phyloP scores from a whole-genome alignment of 2,888 invertebrate genomes.

The Heliconius ethilla region DNA sequence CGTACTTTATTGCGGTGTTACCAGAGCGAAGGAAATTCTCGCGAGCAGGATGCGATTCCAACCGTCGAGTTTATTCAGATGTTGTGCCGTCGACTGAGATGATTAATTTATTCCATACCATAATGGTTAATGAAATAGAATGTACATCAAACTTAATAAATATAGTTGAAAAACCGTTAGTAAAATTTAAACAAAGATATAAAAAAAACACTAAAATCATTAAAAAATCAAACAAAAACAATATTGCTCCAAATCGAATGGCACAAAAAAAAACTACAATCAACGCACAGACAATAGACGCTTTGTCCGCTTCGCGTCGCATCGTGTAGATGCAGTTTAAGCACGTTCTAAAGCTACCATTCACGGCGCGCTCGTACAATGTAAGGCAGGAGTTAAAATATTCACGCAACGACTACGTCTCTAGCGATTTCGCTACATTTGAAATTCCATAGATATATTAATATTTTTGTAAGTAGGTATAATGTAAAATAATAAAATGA shows the following conservation, averaged over 20 bases:
- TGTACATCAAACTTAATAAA: no score
- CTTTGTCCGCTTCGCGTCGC: conserved; percentile 8
- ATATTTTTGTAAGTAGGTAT: background rate
- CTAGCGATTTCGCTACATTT: conserved; percentile 13
- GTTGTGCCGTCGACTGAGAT: no score
- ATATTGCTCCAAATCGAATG: background rate
- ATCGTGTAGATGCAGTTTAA: conserved; percentile 23
- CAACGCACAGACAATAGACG: conserved; percentile 22
- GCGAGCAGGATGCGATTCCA: no score
- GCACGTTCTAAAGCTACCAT: conserved; percentile 27
- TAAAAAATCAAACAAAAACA: background rate
- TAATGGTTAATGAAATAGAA: no score
- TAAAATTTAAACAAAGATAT: no score
- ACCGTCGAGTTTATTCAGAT: no score
- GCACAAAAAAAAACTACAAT: conserved; percentile 15
- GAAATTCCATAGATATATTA: conserved; percentile 2
- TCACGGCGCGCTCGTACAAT: conserved; percentile 21
- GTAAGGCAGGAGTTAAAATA: conserved; percentile 28
- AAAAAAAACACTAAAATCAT: background rate
- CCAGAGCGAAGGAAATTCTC: no score
- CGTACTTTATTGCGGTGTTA: no score
- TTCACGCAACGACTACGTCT: conserved; percentile 21
- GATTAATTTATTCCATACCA: no score
- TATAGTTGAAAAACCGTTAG: no score
- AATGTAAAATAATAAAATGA: background rate